Evolutionary conservation across 2,888 invertebrate genomes (phyloP), one percentile per base, ranked within the genome.

Genomic region (Sesamia inferens): DNA sequence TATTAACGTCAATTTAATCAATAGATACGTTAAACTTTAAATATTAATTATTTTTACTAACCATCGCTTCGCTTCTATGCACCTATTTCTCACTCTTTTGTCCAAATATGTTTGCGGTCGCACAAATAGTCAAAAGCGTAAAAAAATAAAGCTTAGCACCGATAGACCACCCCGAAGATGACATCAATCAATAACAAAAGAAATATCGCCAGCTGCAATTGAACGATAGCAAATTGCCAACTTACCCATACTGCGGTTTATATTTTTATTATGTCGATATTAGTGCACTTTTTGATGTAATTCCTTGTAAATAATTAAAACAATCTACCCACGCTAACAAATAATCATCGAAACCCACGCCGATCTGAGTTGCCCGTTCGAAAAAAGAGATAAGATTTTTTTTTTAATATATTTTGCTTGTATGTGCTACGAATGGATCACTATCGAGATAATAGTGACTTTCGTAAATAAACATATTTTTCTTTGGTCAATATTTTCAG

Each of bases 321-420:
- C 89, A 87, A 88, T 89, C 90, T 90, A 94, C 94, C 95, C 95
- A 95, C 95, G 95, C 95, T 89, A 95, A 92, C 93, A 93, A 92
- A 74, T 90, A 89, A 86, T 83, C 90, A 91, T 89, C 86, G 88
- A 90, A 92, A 95, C 96, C 96, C 95, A 95, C 95, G 96, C 96
- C 94, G 93, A 93, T 88, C 86, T 90, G 92, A 91, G 93, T 93
- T 96, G 93, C 94, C 92, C 90, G 81, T 66, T 19, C 11, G 71
- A 78, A 90, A 87, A 87, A 68, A n/a, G 19, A 54, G 5, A 5
- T 0, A 0, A 8, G 0, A 16, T 11, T 47, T 54, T 64, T 54
- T 64, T 67, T 16, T n/a, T 44, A 16, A 47, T 4, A 22, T 22
- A 24, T 31, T 5, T n/a, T 0, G n/a, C n/a, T n/a, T n/a, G n/a